phyloP scores from a whole-genome alignment of 1,140 invertebrate species.

The Drosophila pachea region DNA sequence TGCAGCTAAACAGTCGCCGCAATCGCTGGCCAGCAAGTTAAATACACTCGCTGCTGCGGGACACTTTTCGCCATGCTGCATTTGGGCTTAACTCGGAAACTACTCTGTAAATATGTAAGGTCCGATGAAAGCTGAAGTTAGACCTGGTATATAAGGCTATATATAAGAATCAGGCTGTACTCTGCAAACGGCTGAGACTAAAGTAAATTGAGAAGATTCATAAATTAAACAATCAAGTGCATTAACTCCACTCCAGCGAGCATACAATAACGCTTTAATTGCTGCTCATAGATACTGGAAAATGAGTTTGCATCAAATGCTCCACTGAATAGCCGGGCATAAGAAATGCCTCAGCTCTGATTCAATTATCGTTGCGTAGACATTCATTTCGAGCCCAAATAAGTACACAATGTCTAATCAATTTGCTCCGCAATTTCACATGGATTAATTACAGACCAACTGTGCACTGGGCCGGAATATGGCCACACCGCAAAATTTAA shows the following conservation, averaged over 20 bases:
- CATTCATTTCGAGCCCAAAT: not conserved
- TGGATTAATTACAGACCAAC: not conserved
- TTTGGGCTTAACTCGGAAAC: not conserved
- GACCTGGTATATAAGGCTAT: too few species aligned
- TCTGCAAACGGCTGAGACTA: too few species aligned
- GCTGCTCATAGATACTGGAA: too few species aligned
- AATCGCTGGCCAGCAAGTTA: constrained; percentile 17
- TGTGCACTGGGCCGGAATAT: not conserved
- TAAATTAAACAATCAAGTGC: too few species aligned
- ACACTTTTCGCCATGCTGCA: not conserved
- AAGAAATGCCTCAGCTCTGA: not conserved
- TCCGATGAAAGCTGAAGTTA: too few species aligned
- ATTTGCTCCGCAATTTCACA: not conserved
- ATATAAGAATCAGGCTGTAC: too few species aligned
- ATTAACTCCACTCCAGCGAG: too few species aligned
- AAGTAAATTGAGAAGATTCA: too few species aligned
- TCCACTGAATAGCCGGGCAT: too few species aligned
- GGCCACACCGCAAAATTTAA: too few species aligned
- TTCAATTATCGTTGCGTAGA: not conserved
- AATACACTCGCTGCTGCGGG: constrained; percentile 11
- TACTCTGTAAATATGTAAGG: not conserved
- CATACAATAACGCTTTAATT: too few species aligned
- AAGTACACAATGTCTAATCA: not conserved
- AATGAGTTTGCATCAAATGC: too few species aligned
- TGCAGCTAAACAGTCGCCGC: not conserved